A percentile compares a stretch with the other conserved stretches of the same genome.
These are phyloP conservation scores for Ooceraea biroi DNA, from an alignment of 1,140 invertebrate species.

Conservation along the genomic window DNA sequence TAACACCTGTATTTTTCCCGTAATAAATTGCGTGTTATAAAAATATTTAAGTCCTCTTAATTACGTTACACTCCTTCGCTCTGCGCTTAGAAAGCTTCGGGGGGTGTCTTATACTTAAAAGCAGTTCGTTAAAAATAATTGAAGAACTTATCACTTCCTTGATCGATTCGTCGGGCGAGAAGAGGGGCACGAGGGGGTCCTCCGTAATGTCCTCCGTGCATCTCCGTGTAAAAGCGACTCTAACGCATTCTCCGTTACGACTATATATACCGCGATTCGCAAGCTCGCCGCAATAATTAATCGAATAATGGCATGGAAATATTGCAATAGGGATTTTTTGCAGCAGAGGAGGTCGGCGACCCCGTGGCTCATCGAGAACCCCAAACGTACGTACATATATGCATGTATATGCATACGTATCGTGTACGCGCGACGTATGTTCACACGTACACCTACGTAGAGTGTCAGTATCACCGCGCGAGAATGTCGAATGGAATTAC, in stretches of 20 bases:
- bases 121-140: background rate
- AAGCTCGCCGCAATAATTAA: slow-evolving; percentile 63
- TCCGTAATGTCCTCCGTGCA: background rate
- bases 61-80: no score
- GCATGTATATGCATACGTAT: background rate
- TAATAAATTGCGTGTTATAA: no score
- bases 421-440: no score
- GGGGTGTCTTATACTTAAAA: no score
- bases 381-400: slow-evolving; percentile 36
- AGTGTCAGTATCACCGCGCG: slow-evolving; percentile 70
- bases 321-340: slow-evolving; percentile 62
- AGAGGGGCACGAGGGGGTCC: background rate
- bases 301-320: slow-evolving; percentile 72
- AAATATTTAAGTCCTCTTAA: no score
- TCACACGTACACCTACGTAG: slow-evolving; percentile 9
- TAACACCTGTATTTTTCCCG: background rate
- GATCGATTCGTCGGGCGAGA: background rate
- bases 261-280: background rate
- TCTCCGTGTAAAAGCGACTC: background rate
- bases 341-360: slow-evolving; percentile 62
- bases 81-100: no score
- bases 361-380: slow-evolving; percentile 43
- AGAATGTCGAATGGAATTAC: slow-evolving; percentile 76
- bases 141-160: background rate
- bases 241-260: slow-evolving; percentile 38